phyloP scores from a whole-genome alignment of 1,140 invertebrate species.

The Eumaeus atala region DNA sequence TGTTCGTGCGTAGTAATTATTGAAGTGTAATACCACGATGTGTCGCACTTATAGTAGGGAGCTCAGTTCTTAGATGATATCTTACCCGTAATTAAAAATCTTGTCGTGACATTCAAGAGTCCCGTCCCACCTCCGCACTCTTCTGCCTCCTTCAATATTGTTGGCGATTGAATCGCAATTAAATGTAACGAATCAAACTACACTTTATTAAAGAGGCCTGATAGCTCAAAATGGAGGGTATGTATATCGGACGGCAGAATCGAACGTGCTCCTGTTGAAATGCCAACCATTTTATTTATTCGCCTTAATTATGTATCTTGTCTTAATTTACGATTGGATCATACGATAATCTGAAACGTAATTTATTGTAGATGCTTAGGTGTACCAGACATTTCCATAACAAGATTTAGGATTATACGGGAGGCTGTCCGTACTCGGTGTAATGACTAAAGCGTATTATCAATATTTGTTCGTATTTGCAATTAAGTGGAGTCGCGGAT shows the following conservation, averaged over 20 bases:
- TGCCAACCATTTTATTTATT: conserved; percentile 75
- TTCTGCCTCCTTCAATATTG: conserved; percentile 67
- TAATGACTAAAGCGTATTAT: conserved; percentile 64
- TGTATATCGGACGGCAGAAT: conserved; percentile 50
- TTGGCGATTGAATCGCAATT: conserved; percentile 72
- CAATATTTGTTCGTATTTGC: conserved; percentile 63
- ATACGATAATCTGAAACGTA: conserved; percentile 72
- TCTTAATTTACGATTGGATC: conserved; percentile 75
- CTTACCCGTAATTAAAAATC: conserved; percentile 71
- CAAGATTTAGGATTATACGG: conserved; percentile 66
- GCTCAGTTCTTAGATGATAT: conserved; percentile 69
- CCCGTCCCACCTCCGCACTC: conserved; percentile 64
- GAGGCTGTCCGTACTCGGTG: conserved; percentile 43
- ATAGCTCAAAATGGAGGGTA: conserved; percentile 66
- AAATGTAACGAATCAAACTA: conserved; percentile 70
- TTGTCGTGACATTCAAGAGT: conserved; percentile 71
- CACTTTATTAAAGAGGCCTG: conserved; percentile 66
- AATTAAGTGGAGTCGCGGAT: conserved; percentile 58
- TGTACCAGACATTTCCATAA: conserved; percentile 68
- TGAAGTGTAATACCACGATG: conserved; percentile 66
- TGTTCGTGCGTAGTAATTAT: conserved; percentile 52
- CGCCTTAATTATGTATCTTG: conserved; percentile 74
- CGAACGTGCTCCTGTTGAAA: conserved; percentile 71
- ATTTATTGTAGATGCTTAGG: conserved; percentile 71
- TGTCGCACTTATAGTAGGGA: conserved; percentile 54